A percentile compares a stretch with the other conserved stretches of the same genome.
These are phyloP conservation scores for Chrysocyon brachyurus DNA, from an alignment of 2,797 vertebrate genomes.

Conservation along the genomic window DNA sequence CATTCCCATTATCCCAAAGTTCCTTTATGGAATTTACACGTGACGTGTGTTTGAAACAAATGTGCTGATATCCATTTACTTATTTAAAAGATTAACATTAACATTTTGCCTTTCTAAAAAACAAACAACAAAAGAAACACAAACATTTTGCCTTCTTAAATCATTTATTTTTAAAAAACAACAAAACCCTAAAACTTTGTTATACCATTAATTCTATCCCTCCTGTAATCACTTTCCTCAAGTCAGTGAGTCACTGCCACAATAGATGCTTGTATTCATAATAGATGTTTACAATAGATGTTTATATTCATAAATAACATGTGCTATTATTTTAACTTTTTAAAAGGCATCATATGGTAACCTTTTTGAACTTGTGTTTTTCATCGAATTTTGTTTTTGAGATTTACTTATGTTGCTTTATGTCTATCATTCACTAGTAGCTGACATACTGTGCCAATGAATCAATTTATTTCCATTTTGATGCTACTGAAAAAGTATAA, in stretches of 20 bases:
- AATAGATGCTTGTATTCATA: background rate
- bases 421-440: slow-evolving; percentile 4
- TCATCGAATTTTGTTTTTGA: background rate
- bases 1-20: background rate
- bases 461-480: slow-evolving; percentile 10
- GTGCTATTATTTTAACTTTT: slow-evolving; percentile 7
- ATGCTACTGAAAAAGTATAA: slow-evolving; percentile 39
- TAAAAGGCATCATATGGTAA: background rate
- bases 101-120: background rate
- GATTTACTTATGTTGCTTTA: background rate
- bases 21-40: background rate
- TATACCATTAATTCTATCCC: background rate
- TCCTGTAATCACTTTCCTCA: background rate
- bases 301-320: background rate
- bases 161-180: background rate
- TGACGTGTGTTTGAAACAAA: slow-evolving; percentile 18
- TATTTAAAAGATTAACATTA: background rate
- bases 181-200: background rate
- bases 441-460: background rate
- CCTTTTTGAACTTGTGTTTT: background rate
- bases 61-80: background rate
- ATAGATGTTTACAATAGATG: too few relatives aligned
- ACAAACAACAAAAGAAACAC: background rate
- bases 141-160: slow-evolving; percentile 34
- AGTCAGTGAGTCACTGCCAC: background rate